Conservation (phyloP, 2,888 invertebrate species). For the Cantharis lateralis region DNA sequence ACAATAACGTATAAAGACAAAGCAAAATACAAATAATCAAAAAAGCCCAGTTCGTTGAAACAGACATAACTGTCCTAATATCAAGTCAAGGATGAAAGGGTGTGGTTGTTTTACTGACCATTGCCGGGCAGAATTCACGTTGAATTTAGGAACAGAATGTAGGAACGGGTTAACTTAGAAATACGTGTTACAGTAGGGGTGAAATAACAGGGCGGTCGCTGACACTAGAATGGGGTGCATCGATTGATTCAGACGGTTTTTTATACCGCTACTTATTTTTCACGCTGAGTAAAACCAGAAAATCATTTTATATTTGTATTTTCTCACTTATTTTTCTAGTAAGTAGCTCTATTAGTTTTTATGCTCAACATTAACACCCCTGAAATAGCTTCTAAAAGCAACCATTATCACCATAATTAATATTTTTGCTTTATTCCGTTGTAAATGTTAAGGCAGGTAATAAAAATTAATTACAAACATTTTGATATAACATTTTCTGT, state of each 20-base stretch:
- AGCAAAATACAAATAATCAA: conserved; percentile 10
- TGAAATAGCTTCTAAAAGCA: not conserved
- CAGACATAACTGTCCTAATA: conserved; percentile 7
- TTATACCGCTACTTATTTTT: conserved; percentile 11
- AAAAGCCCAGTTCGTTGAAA: conserved; percentile 7
- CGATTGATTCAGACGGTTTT: conserved; percentile 15
- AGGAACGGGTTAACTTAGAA: conserved; percentile 16
- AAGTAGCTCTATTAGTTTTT: conserved; percentile 9
- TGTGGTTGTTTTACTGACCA: conserved; percentile 21
- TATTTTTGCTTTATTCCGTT: not conserved
- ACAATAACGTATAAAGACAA: conserved; percentile 1
- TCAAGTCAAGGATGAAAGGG: conserved; percentile 20
- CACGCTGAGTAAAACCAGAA: conserved; percentile 10
- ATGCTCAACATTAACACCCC: not conserved
- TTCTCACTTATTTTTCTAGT: conserved; percentile 5
- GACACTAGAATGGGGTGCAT: conserved; percentile 14
- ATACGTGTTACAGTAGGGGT: conserved; percentile 17
- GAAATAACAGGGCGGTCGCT: conserved; percentile 15
- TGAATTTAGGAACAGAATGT: conserved; percentile 6
- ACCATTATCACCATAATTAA: not conserved
- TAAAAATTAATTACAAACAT: not conserved
- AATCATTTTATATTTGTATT: conserved; percentile 12
- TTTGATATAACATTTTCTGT: not conserved
- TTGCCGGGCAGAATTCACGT: conserved; percentile 10
- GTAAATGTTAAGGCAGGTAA: not conserved